Evolutionary conservation across 2,113 vertebrate genomes (phyloP).

Genomic region (Antigone vipio): DNA sequence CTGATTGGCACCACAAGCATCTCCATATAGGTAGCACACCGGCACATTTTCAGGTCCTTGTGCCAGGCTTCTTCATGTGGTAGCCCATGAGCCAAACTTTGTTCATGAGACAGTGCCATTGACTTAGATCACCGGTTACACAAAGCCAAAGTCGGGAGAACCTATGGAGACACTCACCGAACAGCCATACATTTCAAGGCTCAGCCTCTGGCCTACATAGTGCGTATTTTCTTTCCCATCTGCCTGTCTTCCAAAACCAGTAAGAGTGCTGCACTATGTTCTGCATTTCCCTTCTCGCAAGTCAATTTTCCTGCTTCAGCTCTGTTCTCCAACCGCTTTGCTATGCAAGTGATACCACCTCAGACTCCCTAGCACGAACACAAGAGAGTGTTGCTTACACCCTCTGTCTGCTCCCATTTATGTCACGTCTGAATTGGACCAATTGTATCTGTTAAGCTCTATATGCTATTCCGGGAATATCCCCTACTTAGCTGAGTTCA

Average conservation of each 20-base stretch:
- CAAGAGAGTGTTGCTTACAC: neutral
- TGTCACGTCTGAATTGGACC: neutral
- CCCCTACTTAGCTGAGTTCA: neutral
- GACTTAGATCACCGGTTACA: neutral
- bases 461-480: neutral
- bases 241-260: neutral
- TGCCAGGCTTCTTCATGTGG: neutral
- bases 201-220: neutral
- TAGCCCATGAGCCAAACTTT: neutral
- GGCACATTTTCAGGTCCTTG: neutral
- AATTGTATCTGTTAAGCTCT: neutral
- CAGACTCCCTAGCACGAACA: neutral
- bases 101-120: neutral
- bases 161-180: neutral
- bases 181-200: neutral
- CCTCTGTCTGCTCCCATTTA: constrained; percentile 7
- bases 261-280: neutral
- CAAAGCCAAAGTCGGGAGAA: neutral
- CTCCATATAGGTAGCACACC: neutral
- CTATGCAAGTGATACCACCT: neutral
- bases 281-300: neutral
- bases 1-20: neutral
- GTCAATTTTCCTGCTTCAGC: neutral
- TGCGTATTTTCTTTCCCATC: neutral
- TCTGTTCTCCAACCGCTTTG: neutral